Evolutionary conservation across 2,113 vertebrate genomes (phyloP), one percentile per base, ranked within the genome.

Genomic region (Pituophis catenifer): DNA sequence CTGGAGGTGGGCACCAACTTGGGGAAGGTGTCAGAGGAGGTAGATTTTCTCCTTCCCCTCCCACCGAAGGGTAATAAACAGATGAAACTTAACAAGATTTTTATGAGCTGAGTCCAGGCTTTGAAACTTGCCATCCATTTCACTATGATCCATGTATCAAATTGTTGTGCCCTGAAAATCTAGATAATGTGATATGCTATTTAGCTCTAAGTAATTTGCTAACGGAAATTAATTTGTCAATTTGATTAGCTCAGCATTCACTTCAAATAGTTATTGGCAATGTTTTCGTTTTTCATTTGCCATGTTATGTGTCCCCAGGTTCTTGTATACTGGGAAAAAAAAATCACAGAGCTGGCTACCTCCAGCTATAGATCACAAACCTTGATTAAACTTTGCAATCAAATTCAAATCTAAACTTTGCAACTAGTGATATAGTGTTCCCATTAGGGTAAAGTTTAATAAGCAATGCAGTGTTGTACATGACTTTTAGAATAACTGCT

Each of bases 291-390:
- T 62, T 59, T 50, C 23, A 59, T 90, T 81, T 52, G n/a, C 44
- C 15, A 13, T 90, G 11, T 26, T 92, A 38, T 65, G 23, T 29
- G 44, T 0, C 88, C 54, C 1, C 1, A 19, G 81, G 21, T 94
- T 93, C 94, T 92, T 38, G 91, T 94, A 86, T n/a, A 95, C 92
- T 89, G 29, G 21, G 44, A 48, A 48, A 48, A 48, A 48, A 48
- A 48, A 48, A 48, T 48, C 44, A 48, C 38, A 89, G 89, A 91
- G 93, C 92, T 94, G 95, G 88, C 91, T 33, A 55, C 89, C 93
- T 94, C 52, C 88, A 33, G n/a, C 86, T 53, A 54, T 52, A 94
- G 94, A 94, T 94, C 90, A 89, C 70, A 92, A 93, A 90, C 55
- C 54, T 86, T 44, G 93, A 93, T 58, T 62, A 17, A 85, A 91